Percentiles rank a stretch among this genome's conserved stretches.
phyloP scores from a whole-genome alignment of 2,797 vertebrate species.

The Pipistrellus kuhlii region DNA sequence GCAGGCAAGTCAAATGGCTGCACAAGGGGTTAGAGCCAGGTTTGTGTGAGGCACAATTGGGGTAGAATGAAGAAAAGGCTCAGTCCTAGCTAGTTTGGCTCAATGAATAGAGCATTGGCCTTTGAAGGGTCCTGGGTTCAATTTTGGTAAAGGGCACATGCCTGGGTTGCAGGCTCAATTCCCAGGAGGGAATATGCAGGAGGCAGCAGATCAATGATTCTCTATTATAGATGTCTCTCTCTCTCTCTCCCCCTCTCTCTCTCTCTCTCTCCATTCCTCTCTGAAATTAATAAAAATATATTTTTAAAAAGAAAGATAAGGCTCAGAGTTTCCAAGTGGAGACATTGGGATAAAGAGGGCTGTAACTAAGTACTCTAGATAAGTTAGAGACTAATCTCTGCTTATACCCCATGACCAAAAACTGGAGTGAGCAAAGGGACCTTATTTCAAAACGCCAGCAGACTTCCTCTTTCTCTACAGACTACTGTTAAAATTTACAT shows the following conservation, averaged over 20 bases:
- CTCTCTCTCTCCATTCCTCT: no score
- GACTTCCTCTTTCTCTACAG: conserved; percentile 1
- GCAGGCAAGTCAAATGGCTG: background rate
- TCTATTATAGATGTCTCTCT: no score
- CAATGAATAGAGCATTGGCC: no score
- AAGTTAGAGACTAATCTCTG: background rate
- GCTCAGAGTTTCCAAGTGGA: background rate
- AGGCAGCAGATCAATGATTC: no score
- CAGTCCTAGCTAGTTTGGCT: background rate
- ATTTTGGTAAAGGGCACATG: no score
- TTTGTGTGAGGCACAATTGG: background rate
- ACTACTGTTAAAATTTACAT: background rate
- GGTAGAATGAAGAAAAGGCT: background rate
- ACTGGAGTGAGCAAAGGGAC: background rate
- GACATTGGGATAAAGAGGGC: background rate
- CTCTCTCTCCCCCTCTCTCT: no score
- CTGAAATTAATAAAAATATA: no score
- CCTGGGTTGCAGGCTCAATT: no score
- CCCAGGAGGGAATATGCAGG: no score
- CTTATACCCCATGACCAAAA: background rate
- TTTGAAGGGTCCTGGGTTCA: no score
- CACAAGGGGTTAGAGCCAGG: background rate
- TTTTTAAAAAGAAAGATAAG: background rate
- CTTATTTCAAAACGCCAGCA: background rate
- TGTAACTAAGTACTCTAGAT: background rate